Evolutionary conservation across 2,113 vertebrate genomes (phyloP), one percentile per base, ranked within the genome.

Genomic region (Garra rufa): DNA sequence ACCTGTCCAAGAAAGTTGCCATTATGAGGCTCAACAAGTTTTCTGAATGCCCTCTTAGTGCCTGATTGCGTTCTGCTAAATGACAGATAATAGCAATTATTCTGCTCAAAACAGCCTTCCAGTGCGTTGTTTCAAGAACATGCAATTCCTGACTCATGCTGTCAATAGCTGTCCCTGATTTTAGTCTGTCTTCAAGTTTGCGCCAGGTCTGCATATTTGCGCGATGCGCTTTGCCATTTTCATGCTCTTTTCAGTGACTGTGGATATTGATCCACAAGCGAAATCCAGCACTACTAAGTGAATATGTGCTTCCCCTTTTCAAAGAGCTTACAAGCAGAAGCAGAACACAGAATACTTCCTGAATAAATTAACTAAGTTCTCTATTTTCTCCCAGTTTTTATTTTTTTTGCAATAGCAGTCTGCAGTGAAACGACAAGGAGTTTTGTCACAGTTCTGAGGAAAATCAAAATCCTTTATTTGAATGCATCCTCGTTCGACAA

Each of bases 321-420:
- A 75, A 50, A 75, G 44, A 50, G 21, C 71, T 46, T 74, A 46
- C 71, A 74, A 44, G n/a, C 21, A 74, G 71, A 74, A 74, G 44
- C 44, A 46, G 44, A 46, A 46, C 44, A 44, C 71, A 46, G 34
- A 26, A 74, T 74, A 46, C 71, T 46, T 21, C 13, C 41, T 74
- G 41, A 74, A 44, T 74, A 46, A 74, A 74, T 10, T 74, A 24
- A 46, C 38, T 43, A 19, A 24, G 46, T 74, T 24, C 70, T n/a
- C 19, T 21, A 46, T 74, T 74, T 44, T 43, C n/a, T 61, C n/a
- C n/a, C 10, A 9, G 1, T 61, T 24, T 61, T 61, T 26, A 3
- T 24, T 43, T 74, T 74, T 74, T 74, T 73, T 46, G 41, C 26
- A 74, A 74, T 48, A 74, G 26, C 41, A 44, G 9, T 74, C 71